Conservation (phyloP, 2,113 vertebrate species). For the Python bivittatus region DNA sequence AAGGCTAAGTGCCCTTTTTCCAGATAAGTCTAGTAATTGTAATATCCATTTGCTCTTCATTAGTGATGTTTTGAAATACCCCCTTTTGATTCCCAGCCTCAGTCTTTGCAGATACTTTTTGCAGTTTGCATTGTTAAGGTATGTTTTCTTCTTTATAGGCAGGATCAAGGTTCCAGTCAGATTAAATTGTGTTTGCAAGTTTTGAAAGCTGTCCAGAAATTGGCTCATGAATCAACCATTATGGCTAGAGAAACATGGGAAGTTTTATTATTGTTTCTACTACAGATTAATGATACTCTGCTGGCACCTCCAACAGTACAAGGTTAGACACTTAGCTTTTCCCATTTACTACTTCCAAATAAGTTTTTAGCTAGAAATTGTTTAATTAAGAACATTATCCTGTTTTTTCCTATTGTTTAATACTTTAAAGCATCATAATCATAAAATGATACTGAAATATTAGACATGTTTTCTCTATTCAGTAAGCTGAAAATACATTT, state of each 20-base stretch:
- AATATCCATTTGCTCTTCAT: not conserved
- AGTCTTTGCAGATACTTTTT: not conserved
- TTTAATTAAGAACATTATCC: not conserved
- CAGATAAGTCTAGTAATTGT: not conserved
- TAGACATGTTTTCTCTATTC: not conserved
- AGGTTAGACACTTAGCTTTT: conserved; percentile 74
- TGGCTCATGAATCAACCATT: conserved; percentile 88
- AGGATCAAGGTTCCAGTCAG: conserved; percentile 87
- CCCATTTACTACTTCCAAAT: conserved; percentile 28
- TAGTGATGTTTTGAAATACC: not conserved
- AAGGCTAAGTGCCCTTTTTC: not conserved
- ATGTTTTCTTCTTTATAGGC: conserved; percentile 73
- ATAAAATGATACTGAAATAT: not conserved
- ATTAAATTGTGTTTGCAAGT: conserved; percentile 92
- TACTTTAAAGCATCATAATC: not conserved
- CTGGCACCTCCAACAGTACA: conserved; percentile 89
- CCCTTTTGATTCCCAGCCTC: not conserved
- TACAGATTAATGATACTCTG: conserved; percentile 93
- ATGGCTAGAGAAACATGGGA: conserved; percentile 98
- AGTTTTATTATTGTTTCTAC: conserved; percentile 91
- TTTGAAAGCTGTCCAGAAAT: conserved; percentile 90
- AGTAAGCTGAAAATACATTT: not conserved
- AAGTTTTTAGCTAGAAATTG: not conserved
- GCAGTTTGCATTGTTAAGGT: not conserved
- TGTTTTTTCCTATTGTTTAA: not conserved